Percentiles rank a stretch among this genome's conserved stretches.
Conservation (phyloP, 2,113 vertebrate species). For the Callipepla californica region DNA sequence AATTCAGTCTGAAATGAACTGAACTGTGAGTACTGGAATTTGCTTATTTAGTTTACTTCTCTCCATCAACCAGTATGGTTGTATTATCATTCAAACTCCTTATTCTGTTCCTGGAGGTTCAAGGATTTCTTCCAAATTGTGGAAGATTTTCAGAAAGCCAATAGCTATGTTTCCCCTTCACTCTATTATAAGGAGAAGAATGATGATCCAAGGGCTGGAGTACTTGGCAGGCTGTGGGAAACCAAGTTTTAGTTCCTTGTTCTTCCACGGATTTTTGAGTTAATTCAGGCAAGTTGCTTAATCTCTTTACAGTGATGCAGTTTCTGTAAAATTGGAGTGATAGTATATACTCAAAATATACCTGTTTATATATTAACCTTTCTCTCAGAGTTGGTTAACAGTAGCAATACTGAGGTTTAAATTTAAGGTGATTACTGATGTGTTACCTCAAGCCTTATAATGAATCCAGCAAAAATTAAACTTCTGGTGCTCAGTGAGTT, state of each 20-base stretch:
- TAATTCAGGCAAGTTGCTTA: not conserved
- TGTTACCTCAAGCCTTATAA: not conserved
- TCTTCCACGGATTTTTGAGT: not conserved
- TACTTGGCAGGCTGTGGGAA: not conserved
- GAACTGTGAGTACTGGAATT: not conserved
- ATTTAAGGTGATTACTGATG: not conserved
- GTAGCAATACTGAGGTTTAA: not conserved
- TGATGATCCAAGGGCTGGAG: not conserved
- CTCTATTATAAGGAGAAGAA: not conserved
- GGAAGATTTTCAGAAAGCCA: not conserved
- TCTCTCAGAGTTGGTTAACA: not conserved
- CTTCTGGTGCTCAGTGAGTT: not conserved
- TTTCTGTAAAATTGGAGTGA: not conserved
- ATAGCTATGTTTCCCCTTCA: not conserved
- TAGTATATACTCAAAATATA: not conserved
- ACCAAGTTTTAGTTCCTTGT: not conserved
- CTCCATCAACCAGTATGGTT: not conserved
- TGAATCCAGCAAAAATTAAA: not conserved
- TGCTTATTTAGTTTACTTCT: not conserved
- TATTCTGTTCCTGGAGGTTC: not conserved
- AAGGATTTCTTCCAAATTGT: not conserved
- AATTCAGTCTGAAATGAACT: not conserved
- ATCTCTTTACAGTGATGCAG: not conserved
- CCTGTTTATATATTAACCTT: not conserved
- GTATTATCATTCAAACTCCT: not conserved